phyloP scores from a whole-genome alignment of 2,888 invertebrate genomes.

The Caenorhabditis sulstoni region DNA sequence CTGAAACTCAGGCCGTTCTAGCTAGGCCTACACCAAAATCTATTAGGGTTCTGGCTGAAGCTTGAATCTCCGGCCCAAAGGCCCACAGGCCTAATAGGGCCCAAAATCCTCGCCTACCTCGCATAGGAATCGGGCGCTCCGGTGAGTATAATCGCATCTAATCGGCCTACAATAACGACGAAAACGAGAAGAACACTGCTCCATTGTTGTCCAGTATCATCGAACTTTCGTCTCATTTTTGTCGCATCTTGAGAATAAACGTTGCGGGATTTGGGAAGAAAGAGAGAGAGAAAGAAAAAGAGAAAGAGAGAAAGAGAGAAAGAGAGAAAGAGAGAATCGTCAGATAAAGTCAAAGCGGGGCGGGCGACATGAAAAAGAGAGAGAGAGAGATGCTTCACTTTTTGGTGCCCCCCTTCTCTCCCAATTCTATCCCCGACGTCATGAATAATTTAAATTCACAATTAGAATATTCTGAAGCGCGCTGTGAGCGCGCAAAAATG shows the following conservation, averaged over 20 bases:
- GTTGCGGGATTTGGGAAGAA: constrained; percentile 33
- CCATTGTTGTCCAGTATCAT: constrained; percentile 56
- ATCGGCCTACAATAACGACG: not conserved
- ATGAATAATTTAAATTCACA: too few species aligned
- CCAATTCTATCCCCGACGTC: too few species aligned
- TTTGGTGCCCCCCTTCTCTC: too few species aligned
- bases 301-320: constrained; percentile 11
- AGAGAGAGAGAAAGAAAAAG: constrained; percentile 1
- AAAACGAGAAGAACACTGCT: not conserved
- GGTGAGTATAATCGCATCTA: constrained; percentile 71
- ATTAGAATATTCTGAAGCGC: too few species aligned
- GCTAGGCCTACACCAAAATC: too few species aligned
- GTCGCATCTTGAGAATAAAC: constrained; percentile 41
- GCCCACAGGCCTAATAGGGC: too few species aligned
- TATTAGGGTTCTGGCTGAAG: too few species aligned
- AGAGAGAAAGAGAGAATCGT: constrained; percentile 27
- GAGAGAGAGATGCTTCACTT: constrained; percentile 8
- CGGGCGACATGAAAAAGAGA: constrained; percentile 7
- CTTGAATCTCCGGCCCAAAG: too few species aligned
- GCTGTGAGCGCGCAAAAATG: too few species aligned
- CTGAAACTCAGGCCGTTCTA: too few species aligned
- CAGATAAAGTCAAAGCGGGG: constrained; percentile 16
- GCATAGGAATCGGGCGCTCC: constrained; percentile 77
- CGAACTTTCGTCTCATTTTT: constrained; percentile 58
- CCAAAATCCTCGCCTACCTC: constrained; percentile 61